Base-by-base conservation (phyloP, 2,113 vertebrate species). In the Lamprotornis superbus region DNA sequence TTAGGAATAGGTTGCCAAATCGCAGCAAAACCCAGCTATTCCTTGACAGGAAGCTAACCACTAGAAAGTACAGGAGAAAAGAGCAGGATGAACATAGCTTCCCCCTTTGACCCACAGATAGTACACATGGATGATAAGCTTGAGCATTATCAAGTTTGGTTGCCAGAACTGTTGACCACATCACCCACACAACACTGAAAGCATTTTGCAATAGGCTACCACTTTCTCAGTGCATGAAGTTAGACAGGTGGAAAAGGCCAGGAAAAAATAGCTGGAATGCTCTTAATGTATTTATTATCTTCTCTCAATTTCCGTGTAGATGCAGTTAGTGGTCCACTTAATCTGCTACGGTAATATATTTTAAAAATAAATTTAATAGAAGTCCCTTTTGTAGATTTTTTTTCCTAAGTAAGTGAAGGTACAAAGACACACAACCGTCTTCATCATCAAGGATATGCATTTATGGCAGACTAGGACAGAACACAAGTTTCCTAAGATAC, bases 311-410 rank as follows among this genome's bases (percentile, higher is more conserved):
- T 85, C 82, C 67, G 27, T n/a, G n/a, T 6, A 82, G 77, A 52
- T n/a, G 16, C 30, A 47, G 39, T 31, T 27, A 49, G 23, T 20
- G 10, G 53, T 65, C 21, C 25, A 70, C 63, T 35, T 78, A 52
- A 64, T 10, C 37, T 24, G 14, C 8, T 53, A 28, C 0, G 0
- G 9, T 5, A 70, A 70, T 12, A 39, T 3, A 31, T 46, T 64
- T 82, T 13, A 3, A 44, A 87, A 75, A 69, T 21, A 65, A 35
- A 49, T 76, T 37, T 19, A 61, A 44, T 28, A 80, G 10, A 64
- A 83, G 13, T 42, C 50, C 37, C 30, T 31, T 7, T 12, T 39
- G 19, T 21, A 70, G 17, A 19, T 35, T 2, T 28, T 31, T 77
- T 46, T 39, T 44, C n/a, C n/a, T 87, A 28, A 70, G 35, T 33